phyloP scores from a whole-genome alignment of 2,888 invertebrate genomes.

The Netelia melanura region DNA sequence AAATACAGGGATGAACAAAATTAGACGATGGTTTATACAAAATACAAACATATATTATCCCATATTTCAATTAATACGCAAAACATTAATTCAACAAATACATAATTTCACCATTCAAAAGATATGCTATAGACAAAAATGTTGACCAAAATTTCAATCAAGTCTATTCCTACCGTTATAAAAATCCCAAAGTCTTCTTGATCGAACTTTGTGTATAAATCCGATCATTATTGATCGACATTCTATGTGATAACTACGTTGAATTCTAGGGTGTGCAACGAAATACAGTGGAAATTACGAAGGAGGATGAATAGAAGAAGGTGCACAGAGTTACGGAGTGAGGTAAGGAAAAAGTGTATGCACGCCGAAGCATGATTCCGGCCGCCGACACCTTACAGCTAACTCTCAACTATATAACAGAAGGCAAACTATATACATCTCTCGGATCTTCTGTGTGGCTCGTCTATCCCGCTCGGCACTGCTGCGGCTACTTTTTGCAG shows the following conservation, averaged over 20 bases:
- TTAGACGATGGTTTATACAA: too few relatives aligned
- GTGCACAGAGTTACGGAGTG: constrained; percentile 52
- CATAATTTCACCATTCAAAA: background rate
- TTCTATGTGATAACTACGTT: constrained; percentile 9
- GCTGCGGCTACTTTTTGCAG: constrained; percentile 2
- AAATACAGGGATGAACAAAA: too few relatives aligned
- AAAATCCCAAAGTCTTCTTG: background rate
- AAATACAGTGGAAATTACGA: constrained; percentile 48
- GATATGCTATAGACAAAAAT: background rate
- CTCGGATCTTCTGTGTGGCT: constrained; percentile 43
- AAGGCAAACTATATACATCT: constrained; percentile 33
- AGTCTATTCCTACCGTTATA: background rate
- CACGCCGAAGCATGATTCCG: constrained; percentile 81
- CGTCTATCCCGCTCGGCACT: constrained; percentile 22
- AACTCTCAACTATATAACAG: constrained; percentile 52
- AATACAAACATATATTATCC: background rate
- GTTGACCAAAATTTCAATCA: background rate
- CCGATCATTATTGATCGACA: background rate
- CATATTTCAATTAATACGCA: background rate
- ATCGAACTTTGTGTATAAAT: background rate
- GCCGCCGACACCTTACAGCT: constrained; percentile 67
- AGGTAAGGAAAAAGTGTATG: constrained; percentile 76
- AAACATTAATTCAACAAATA: background rate
- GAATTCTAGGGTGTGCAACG: constrained; percentile 23
- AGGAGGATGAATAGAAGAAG: constrained; percentile 38